Conservation (phyloP, 2,888 invertebrate genomes). For the Kryphioiulus occultus region DNA sequence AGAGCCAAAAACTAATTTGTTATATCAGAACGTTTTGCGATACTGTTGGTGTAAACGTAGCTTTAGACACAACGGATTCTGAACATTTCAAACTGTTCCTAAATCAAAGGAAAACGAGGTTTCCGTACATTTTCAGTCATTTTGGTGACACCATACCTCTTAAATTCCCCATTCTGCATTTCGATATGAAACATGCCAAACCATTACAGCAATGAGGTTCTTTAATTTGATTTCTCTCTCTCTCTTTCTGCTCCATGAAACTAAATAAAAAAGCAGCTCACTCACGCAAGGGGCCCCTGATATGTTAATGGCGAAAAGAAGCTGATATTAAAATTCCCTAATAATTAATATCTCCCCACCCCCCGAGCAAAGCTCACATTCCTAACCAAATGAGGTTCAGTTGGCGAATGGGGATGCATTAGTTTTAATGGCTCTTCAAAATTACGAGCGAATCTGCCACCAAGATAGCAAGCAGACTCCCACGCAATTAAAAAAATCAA, state of each 20-base stretch:
- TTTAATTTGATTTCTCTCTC: slow-evolving; percentile 4
- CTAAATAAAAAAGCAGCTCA: not conserved
- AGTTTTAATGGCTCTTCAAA: not conserved
- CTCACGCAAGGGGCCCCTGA: not conserved
- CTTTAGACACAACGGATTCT: no score
- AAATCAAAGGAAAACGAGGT: no score
- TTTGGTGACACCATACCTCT: no score
- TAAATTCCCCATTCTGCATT: not conserved
- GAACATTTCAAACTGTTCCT: no score
- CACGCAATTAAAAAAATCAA: no score
- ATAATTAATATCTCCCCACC: slow-evolving; percentile 12
- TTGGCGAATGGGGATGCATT: not conserved
- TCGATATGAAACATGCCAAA: not conserved
- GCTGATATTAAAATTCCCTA: not conserved
- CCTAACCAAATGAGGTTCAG: slow-evolving; percentile 1
- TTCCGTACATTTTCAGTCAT: not conserved
- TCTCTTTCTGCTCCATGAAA: not conserved
- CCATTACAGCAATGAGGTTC: not conserved
- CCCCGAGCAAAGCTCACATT: not conserved
- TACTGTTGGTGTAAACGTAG: no score
- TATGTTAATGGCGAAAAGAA: not conserved
- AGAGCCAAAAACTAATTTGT: no score
- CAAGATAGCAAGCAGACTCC: no score
- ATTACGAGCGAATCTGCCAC: not conserved
- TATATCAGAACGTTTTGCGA: no score